Base-by-base conservation (phyloP, 2,888 invertebrate genomes). In the Acleris sparsana region DNA sequence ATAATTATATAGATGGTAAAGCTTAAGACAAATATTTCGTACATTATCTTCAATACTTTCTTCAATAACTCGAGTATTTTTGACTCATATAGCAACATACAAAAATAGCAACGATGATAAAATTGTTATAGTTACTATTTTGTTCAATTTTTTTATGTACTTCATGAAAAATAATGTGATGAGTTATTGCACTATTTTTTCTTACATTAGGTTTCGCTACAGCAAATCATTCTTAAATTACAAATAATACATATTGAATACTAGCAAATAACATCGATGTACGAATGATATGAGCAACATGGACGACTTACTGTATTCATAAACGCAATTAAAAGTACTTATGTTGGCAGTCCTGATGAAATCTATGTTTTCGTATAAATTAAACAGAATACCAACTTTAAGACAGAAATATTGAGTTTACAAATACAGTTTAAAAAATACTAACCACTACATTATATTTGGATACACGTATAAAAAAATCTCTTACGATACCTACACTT, bases 231-330 rank as follows among this genome's bases (percentile, higher is more conserved):
- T 13, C 39, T 39, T 39, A 39, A 39, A 39, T 4, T 39, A 13
- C 39, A 39, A 66, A 66, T 65, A 65, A 61, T 66, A 66, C 62
- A 66, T 62, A 62, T n/a, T 57, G 56, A 71, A 67, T 69, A 62
- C 66, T 67, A 67, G 65, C 76, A 77, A 77, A 80, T 77, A 82
- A 85, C 72, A 83, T 89, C 89, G 89, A 87, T 90, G 89, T 88
- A 82, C 76, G 77, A 72, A 78, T 79, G 80, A 84, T 75, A 87
- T 90, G 90, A 90, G 89, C 89, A 86, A 80, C 74, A 73, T 51
- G 67, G 61, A 65, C 67, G 68, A 67, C 71, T 61, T 48, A 68
- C 69, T 67, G 69, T 71, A 60, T 66, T 63, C 63, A 73, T 67
- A 67, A 70, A 68, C 60, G 69, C 62, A 72, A 69, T 69, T 63